A percentile compares a stretch with the other conserved stretches of the same genome.
These are phyloP conservation scores for Temnothorax nylanderi DNA, from an alignment of 1,140 invertebrate genomes.

Conservation along the genomic window DNA sequence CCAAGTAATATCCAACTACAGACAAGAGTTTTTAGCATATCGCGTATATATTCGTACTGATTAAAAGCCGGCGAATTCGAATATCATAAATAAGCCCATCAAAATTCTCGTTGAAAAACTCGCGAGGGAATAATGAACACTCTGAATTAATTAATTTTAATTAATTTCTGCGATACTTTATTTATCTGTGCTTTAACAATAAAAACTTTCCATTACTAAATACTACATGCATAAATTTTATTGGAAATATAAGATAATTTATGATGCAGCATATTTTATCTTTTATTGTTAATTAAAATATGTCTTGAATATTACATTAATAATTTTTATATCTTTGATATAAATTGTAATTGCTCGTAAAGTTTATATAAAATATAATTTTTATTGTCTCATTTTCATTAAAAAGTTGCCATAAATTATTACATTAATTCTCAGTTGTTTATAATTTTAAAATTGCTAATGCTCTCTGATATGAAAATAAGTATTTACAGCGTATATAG, in stretches of 20 bases:
- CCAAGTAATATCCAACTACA: slow-evolving; percentile 30
- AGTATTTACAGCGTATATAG: background rate
- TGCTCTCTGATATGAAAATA: background rate
- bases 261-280: background rate
- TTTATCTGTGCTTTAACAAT: background rate
- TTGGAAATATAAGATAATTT: background rate
- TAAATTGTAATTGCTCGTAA: background rate
- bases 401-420: background rate
- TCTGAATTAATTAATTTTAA: slow-evolving; percentile 29
- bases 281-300: background rate
- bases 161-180: background rate
- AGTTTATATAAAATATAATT: background rate
- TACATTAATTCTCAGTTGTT: background rate
- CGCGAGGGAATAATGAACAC: background rate
- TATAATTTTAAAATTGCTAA: background rate
- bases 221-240: background rate
- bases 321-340: background rate
- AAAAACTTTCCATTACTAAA: background rate
- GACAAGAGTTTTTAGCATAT: slow-evolving; percentile 62
- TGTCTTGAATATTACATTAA: background rate
- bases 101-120: background rate
- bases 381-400: background rate
- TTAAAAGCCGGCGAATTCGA: slow-evolving; percentile 41
- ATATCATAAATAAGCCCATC: slow-evolving; percentile 7
- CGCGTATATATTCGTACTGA: slow-evolving; percentile 38